A percentile compares a stretch with the other conserved stretches of the same genome.
These are phyloP conservation scores for Myiozetetes cayanensis DNA, from an alignment of 2,113 vertebrate genomes.

Conservation along the genomic window DNA sequence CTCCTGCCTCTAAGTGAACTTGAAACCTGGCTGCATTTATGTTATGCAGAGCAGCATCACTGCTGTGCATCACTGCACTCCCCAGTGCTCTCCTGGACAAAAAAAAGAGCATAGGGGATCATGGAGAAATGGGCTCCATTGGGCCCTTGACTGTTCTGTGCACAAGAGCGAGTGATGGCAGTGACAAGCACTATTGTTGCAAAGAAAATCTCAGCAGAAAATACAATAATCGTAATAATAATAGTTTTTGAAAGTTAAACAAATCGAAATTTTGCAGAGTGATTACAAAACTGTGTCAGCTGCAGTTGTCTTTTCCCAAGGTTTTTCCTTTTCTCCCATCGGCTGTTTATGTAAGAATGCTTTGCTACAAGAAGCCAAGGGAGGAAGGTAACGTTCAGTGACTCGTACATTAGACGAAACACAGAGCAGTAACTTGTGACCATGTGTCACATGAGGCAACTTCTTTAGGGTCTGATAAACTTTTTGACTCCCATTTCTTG, in stretches of 20 bases:
- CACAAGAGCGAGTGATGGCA: not conserved
- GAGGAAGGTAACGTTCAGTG: not conserved
- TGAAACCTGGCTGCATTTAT: not conserved
- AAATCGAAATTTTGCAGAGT: not conserved
- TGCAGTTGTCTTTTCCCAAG: not conserved
- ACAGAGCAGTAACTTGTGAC: not conserved
- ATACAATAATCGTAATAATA: not conserved
- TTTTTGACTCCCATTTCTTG: not conserved
- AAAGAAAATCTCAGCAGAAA: not conserved
- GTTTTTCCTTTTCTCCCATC: not conserved
- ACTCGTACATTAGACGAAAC: not conserved
- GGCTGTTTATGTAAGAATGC: not conserved
- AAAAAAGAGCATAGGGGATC: not conserved
- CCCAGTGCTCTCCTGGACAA: not conserved
- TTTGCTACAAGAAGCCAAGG: not conserved
- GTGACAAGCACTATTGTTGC: not conserved
- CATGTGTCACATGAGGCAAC: fast-evolving
- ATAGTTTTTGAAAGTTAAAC: not conserved
- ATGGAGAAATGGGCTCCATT: not conserved
- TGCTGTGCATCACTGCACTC: fast-evolving
- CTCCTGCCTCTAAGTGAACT: not conserved
- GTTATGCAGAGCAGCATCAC: not conserved
- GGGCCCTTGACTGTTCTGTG: not conserved
- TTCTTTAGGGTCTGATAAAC: not conserved
- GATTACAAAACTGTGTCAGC: not conserved